A percentile compares a stretch with the other conserved stretches of the same genome.
These are phyloP conservation scores for Gastracanthus pulcherrimus DNA, from an alignment of 2,888 invertebrate genomes.

Conservation along the genomic window DNA sequence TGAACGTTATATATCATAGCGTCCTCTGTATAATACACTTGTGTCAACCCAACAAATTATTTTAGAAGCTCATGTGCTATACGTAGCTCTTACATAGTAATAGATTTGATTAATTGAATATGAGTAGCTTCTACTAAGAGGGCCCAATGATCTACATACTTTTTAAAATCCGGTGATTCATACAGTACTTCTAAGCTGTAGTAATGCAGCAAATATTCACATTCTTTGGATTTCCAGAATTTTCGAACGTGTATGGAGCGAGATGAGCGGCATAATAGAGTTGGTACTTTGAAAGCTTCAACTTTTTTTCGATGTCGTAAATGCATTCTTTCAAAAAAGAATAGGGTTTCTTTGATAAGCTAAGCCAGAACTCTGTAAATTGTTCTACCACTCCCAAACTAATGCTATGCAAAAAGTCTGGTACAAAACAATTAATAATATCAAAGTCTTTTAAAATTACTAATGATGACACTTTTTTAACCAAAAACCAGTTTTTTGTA, in stretches of 20 bases:
- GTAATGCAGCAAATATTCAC: background rate
- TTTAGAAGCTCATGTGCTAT: background rate
- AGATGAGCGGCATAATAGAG: constrained; percentile 36
- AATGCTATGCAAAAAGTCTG: constrained; percentile 51
- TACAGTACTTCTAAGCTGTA: background rate
- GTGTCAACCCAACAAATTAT: background rate
- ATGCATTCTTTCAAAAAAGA: background rate
- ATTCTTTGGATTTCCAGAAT: constrained; percentile 16
- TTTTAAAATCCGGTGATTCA: background rate
- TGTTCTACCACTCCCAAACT: constrained; percentile 31
- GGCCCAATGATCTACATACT: background rate
- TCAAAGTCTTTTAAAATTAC: constrained; percentile 46
- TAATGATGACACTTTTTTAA: constrained; percentile 23
- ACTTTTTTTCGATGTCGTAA: background rate
- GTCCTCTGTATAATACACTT: background rate
- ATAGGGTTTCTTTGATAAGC: no score
- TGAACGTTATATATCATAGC: no score
- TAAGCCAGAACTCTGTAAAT: constrained; percentile 16
- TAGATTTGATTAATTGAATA: background rate
- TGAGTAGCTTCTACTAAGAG: background rate
- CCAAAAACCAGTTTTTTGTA: background rate
- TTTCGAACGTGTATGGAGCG: constrained; percentile 35
- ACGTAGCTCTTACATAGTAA: background rate
- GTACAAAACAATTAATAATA: constrained; percentile 50
- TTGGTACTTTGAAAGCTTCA: constrained; percentile 23